Base-by-base conservation (phyloP, 2,113 vertebrate species). In the Nannospalax galili region DNA sequence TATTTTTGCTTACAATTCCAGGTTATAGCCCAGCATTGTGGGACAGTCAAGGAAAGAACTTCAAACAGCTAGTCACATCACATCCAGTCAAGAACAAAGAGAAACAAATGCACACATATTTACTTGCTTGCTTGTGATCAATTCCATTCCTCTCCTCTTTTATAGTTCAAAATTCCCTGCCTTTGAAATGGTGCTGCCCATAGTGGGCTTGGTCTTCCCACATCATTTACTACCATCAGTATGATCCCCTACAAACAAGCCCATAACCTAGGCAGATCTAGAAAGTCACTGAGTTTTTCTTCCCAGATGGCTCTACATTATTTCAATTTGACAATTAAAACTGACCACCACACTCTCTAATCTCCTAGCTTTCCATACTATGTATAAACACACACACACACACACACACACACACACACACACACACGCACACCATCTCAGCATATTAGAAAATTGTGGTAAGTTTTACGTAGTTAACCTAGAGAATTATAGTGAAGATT, bases 401-500 rank as follows among this genome's bases (percentile, higher is more conserved):
- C 28, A 52, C 40, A 74, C 15, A 42, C 20, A 45, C 32, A 60
- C 12, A 88, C 40, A 72, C 32, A 73, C 22, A 62, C 40, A 62
- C 20, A 58, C 2, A 30, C 8, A 42, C 26, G 74, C 56, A 85
- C 6, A 81, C 48, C 7, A n/a, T 1, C 1, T 90, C 3, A 52
- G 48, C 45, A 81, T 86, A 81, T 84, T 65, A 80, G 75, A 62
- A 48, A 78, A 84, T 65, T 97, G 74, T 84, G 5, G 16, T 52
- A 74, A 93, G 24, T 93, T 14, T 35, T 35, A 90, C 3, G 45
- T 84, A 94, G 20, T 14, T 94, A 86, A 86, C 94, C 62, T 35
- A 89, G 64, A 80, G 89, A 88, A 96, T 64, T 52, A 87, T 26
- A 93, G 52, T 82, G 37, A 62, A 82, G 67, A 89, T 60, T 97